These are phyloP conservation scores for Cricetomys ansorgei DNA, from an alignment of 2,113 vertebrate genomes.

Conservation along the genomic window DNA sequence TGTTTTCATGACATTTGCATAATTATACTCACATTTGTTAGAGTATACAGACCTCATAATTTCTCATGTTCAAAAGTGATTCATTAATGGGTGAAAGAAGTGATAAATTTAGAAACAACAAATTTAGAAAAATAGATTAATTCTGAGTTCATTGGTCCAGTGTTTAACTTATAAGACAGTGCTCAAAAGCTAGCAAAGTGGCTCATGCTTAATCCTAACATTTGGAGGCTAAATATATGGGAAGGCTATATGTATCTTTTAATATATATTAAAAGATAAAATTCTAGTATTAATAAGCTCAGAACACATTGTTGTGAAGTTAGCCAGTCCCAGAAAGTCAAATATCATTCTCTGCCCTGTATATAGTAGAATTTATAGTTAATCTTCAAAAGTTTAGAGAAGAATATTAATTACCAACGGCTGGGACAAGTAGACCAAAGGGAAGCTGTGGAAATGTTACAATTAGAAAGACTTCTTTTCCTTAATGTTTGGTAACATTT, in stretches of 20 bases:
- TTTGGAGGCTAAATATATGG: background rate
- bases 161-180: background rate
- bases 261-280: background rate
- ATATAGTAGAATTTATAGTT: background rate
- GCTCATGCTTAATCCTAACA: background rate
- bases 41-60: background rate
- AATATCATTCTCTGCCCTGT: background rate
- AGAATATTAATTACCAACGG: background rate
- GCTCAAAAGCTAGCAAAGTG: background rate
- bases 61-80: constrained; percentile 35
- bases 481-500: background rate
- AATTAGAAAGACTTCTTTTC: background rate
- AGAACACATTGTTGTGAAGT: background rate
- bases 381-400: background rate
- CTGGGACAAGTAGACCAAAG: background rate
- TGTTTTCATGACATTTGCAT: constrained; percentile 38
- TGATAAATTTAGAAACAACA: background rate
- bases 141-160: background rate
- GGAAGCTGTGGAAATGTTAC: background rate
- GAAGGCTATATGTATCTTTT: too few species aligned
- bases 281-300: background rate
- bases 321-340: background rate
- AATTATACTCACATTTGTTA: constrained; percentile 41
- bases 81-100: constrained; percentile 9
- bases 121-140: constrained; percentile 1